These are phyloP conservation scores for Artibeus jamaicensis DNA, from an alignment of 2,797 vertebrate species.

Conservation along the genomic window DNA sequence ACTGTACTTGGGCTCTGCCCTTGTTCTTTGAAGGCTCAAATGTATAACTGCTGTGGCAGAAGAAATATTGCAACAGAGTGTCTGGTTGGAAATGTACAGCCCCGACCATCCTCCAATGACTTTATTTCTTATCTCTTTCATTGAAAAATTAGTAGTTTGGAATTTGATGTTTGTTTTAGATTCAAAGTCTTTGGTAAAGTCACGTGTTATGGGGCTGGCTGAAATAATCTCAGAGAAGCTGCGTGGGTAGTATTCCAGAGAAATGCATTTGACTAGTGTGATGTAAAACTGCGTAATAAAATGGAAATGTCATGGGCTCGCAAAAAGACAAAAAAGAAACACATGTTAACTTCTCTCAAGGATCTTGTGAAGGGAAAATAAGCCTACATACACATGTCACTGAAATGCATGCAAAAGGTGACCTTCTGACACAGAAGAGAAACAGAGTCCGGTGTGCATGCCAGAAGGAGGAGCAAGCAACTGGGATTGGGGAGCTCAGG, in stretches of 20 bases:
- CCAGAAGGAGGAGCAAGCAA: not conserved
- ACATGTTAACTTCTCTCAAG: not conserved
- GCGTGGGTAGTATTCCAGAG: not conserved
- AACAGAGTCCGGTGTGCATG: not conserved
- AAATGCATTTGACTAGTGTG: not conserved
- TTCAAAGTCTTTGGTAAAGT: not conserved
- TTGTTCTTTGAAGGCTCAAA: not conserved
- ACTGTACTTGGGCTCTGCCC: not conserved
- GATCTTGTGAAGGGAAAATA: not conserved
- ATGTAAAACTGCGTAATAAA: not conserved
- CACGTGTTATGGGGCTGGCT: not conserved
- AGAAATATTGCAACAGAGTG: not conserved
- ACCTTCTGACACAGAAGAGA: not conserved
- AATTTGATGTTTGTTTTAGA: not conserved
- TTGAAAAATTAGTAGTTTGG: not conserved
- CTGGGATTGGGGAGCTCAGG: accelerated
- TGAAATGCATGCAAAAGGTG: not conserved
- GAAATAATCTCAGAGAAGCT: not conserved
- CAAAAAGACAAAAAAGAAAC: not conserved
- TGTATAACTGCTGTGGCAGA: not conserved
- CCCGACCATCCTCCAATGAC: not conserved
- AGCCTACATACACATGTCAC: not conserved
- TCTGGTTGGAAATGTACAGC: not conserved
- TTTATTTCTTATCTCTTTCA: not conserved
- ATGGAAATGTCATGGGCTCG: not conserved